These are phyloP conservation scores for Phoxinus phoxinus DNA, from an alignment of 2,113 vertebrate genomes.

Conservation along the genomic window DNA sequence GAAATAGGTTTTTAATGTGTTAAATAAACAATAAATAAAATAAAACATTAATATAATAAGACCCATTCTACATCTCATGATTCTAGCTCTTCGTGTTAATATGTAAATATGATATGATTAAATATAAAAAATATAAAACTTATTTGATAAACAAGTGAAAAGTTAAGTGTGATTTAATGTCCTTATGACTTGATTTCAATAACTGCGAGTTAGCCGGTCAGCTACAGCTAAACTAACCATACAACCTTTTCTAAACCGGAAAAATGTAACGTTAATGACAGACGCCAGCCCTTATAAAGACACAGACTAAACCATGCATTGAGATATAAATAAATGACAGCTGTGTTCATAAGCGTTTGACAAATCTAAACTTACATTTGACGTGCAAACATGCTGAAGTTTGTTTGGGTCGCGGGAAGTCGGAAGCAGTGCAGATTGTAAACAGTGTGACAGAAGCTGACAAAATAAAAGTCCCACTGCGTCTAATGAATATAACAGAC, in stretches of 20 bases:
- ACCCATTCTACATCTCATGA: not conserved
- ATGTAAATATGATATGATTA: not conserved
- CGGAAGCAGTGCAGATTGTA: slow-evolving; percentile 15
- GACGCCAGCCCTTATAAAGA: not conserved
- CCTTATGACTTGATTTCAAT: not conserved
- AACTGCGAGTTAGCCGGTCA: not conserved
- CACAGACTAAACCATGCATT: not conserved
- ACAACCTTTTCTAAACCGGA: not conserved
- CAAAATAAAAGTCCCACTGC: slow-evolving; percentile 45
- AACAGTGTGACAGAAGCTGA: not conserved
- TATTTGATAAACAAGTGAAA: not conserved
- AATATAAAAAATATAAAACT: not conserved
- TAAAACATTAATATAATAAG: not conserved
- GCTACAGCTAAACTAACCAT: not conserved
- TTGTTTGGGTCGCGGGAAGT: slow-evolving; percentile 5
- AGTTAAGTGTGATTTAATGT: not conserved
- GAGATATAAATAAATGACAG: not conserved
- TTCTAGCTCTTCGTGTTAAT: not conserved
- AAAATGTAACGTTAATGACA: not conserved
- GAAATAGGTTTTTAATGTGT: not conserved
- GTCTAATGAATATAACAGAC: not conserved
- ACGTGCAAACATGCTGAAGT: slow-evolving; percentile 25
- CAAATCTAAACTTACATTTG: slow-evolving; percentile 43
- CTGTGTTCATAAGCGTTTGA: not conserved
- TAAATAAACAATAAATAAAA: not conserved